Evolutionary conservation across 2,797 vertebrate genomes (phyloP).

Genomic region (Psittacula echo): DNA sequence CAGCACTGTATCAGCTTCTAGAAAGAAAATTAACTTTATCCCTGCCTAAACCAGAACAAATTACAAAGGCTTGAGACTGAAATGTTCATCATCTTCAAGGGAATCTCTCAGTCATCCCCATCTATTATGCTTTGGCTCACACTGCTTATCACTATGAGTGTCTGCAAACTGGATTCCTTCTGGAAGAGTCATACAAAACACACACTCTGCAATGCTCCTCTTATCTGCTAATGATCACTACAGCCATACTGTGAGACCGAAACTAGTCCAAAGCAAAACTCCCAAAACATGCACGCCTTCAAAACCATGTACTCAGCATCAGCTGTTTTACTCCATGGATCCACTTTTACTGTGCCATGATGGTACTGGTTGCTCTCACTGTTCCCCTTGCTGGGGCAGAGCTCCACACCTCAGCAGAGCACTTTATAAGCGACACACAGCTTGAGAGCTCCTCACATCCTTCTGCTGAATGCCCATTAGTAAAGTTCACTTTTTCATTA

Average conservation of each 20-base stretch:
- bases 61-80: background rate
- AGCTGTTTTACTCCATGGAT: rapidly evolving
- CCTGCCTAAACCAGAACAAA: background rate
- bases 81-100: background rate
- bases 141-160: rapidly evolving
- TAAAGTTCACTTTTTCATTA: background rate
- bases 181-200: background rate
- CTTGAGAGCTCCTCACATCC: background rate
- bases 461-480: background rate
- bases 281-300: rapidly evolving
- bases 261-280: rapidly evolving
- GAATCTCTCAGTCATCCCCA: background rate
- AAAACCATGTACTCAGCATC: rapidly evolving
- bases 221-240: background rate
- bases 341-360: rapidly evolving
- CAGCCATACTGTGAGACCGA: background rate
- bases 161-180: rapidly evolving
- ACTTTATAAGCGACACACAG: rapidly evolving
- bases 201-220: background rate
- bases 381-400: background rate
- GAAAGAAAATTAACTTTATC: background rate
- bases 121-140: background rate
- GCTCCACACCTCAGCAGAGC: background rate
- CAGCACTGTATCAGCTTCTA: background rate
- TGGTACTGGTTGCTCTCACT: rapidly evolving